Base-by-base conservation (phyloP, 1,140 invertebrate species). In the Lethocerus indicus region DNA sequence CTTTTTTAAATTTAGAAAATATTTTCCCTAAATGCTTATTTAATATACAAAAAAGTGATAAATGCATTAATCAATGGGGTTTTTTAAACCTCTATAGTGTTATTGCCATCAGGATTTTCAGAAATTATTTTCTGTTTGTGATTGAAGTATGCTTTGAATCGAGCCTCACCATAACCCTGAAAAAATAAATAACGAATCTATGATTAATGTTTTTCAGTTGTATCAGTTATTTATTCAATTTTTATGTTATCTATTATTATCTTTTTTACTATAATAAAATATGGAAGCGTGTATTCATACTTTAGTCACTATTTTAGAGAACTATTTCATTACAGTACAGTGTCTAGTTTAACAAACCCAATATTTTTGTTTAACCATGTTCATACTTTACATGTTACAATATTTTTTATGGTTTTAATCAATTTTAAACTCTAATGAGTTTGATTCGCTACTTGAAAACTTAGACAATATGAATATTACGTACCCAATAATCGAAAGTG, bases 401-500 rank as follows among this genome's bases (percentile, higher is more conserved):
- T 6, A 12, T 20, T 7, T 20, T 28, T 1, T 16, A 46, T 7
- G 12, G 14, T 6, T 20, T 16, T 26, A 12, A 14, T 45, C 21
- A 21, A 5, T 3, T 16, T 5, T 24, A 1, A 24, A 21, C 28
- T n/a, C 9, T 24, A 16, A 4, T 6, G 21, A 7, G 27, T 6
- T 2, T 16, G 5, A 32, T n/a, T 36, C 13, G 2, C 13, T 25
- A 18, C 7, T 48, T 6, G 1, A 26, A 35, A 16, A 37, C 6
- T 9, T 39, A 40, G 32, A 3, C 2, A 16, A 45, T 2, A 35
- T 36, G 18, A 14, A 18, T 18, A 39, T 32, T 48, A 64, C 74
- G 76, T 69, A 93, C 91, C 87, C 86, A 84, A 63, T 94, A 95
- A 35, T 88, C 89, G 63, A 97, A 96, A 27, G 84, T 78, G 61